Evolutionary conservation across 2,888 invertebrate species (phyloP).

Genomic region (Drosophila paucipuncta): DNA sequence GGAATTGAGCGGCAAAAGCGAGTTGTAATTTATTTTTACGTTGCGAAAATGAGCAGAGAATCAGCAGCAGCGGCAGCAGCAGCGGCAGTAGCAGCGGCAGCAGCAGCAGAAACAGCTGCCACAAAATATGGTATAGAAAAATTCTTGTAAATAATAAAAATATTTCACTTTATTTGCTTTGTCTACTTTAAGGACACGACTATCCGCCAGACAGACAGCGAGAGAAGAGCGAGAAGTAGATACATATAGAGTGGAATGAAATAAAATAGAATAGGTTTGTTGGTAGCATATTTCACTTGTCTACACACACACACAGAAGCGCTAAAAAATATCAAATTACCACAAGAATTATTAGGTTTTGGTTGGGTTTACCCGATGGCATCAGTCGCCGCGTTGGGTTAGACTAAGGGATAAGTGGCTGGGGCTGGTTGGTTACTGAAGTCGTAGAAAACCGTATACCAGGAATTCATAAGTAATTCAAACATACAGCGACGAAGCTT

Average conservation of each 20-base stretch:
- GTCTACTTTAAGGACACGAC: slow-evolving; percentile 57
- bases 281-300: slow-evolving; percentile 43
- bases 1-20: slow-evolving; percentile 33
- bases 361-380: slow-evolving; percentile 20
- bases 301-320: slow-evolving; percentile 1
- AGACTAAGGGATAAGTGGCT: slow-evolving; percentile 12
- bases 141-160: slow-evolving; percentile 65
- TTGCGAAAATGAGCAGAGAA: slow-evolving; percentile 47
- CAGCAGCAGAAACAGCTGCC: slow-evolving; percentile 26
- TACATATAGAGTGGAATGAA: slow-evolving; percentile 11
- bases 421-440: slow-evolving; percentile 31
- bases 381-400: not conserved
- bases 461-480: slow-evolving; percentile 27
- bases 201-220: not conserved
- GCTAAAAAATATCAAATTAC: slow-evolving; percentile 64
- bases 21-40: slow-evolving; percentile 65
- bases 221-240: slow-evolving; percentile 1
- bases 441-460: slow-evolving; percentile 23
- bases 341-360: slow-evolving; percentile 60
- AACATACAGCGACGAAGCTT: slow-evolving; percentile 27
- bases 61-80: slow-evolving; percentile 11
- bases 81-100: slow-evolving; percentile 6
- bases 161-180: slow-evolving; percentile 65
- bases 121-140: slow-evolving; percentile 41
- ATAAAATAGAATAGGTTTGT: slow-evolving; percentile 38